Evolutionary conservation across 2,888 invertebrate genomes (phyloP), one percentile per base, ranked within the genome.

Genomic region (Nomada hirtipes): DNA sequence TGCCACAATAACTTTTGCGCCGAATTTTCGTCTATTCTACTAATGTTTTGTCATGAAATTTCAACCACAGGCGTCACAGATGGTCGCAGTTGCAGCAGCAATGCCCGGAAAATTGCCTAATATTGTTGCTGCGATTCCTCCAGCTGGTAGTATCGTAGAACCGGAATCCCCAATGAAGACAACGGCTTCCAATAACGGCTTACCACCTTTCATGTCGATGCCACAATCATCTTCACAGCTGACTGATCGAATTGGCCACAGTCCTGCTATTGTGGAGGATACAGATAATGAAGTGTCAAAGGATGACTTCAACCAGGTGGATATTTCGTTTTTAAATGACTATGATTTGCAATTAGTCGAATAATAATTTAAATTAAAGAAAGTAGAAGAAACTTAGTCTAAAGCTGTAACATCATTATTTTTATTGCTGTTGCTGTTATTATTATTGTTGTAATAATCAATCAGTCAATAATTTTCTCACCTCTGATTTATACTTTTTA

Each of bases 121-220:
- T 18, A 83, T 92, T 52, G 83, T 92, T 0, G 89, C 91, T n/a
- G 89, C 89, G 4, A 85, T 91, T 70, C 88, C 90, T 11, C 89
- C 90, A 20, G 82, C 75, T 18, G 89, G 88, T 23, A 86, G 85
- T 59, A 64, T 90, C 2, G 60, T 88, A 0, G 72, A 86, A 2
- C 26, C 77, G 0, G 75, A 64, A 10, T 10, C 71, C 7, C 29
- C 67, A 0, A 53, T 29, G 11, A 88, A 85, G 63, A 59, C 76
- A n/a, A 50, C 78, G 2, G 67, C 89, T 2, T 65, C 72, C 1
- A 76, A 74, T 2, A 79, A 76, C 20, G 90, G 87, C 11, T 75
- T 93, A 59, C 93, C 93, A 36, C 91, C 92, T 18, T 94, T 94
- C 68, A 83, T 93, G 9, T 90, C 93, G 4, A 93, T 93, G 92